Evolutionary conservation across 2,888 invertebrate genomes (phyloP), one percentile per base, ranked within the genome.

Genomic region (Drosophila mimica): DNA sequence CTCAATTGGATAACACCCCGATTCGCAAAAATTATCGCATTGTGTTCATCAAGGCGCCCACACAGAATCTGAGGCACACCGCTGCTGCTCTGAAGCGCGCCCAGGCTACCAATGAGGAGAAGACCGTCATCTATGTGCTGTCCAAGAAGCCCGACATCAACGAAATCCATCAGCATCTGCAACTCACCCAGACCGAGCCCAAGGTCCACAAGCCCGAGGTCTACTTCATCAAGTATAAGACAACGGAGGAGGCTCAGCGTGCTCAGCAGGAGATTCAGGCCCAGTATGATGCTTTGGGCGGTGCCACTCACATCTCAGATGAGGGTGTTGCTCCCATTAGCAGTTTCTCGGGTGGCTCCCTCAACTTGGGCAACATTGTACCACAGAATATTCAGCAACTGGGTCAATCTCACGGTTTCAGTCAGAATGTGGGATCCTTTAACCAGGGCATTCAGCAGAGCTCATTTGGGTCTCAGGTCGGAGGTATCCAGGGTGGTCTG

Each of bases 141-240:
- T 89, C 91, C 51, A 93, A 93, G 86, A 93, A 93, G 75, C 88
- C 92, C 53, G 93, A 93, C 30, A 70, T 91, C 15, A 65, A 82
- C 33, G 92, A 91, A 28, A 84, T 93, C 58, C 92, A 92, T 60
- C 95, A 96, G 75, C 97, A 97, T 7, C 95, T 96, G 43, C 95
- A 96, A 65, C 96, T 84, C 28, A 83, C 70, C 11, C 91, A 90
- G 71, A 75, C 70, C 61, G 91, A 89, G 56, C 87, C 86, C 58
- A 91, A 91, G 77, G 76, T 91, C 9, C 83, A 89, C 79, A 93
- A 93, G 75, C 93, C 93, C 11, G 93, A 93, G 72, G 93, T 93
- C 0, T 93, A 92, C 84, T 93, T 93, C 81, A 93, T 93, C 70
- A 93, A 93, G 79, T 93, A 93, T 82, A 93, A 92, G 81, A 92